Evolutionary conservation across 1,140 invertebrate genomes (phyloP), one percentile per base, ranked within the genome.

Genomic region (Ruditapes philippinarum): DNA sequence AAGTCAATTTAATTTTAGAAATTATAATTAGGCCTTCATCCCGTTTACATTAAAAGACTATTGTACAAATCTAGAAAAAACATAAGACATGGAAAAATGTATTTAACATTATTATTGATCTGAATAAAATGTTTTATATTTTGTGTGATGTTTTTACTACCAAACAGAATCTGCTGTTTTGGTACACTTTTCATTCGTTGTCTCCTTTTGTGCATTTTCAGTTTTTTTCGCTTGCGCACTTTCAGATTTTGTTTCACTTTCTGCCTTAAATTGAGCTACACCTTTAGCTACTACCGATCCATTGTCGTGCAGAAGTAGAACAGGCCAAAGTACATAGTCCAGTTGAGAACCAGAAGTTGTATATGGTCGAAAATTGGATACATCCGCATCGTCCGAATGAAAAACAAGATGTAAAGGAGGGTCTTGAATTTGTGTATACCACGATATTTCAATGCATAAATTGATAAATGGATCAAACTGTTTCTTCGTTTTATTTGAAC

Each of bases 251-350:
- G n/a, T 7, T 28, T 11, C 57, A 62, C 57, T 62, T n/a, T 81
- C 36, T 36, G 45, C 33, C 45, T n/a, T 82, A 40, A 85, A 85
- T 19, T 85, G 82, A 22, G 82, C 82, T 28, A 85, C 70, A 1
- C 82, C 82, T 28, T 85, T 85, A 2, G 49, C 9, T 12, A 85
- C 42, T 7, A 85, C 7, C 3, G 82, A 19, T 25, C 82, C 82
- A n/a, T 38, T 25, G 33, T 74, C 42, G 28, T 85, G 82, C 40
- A 85, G 28, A 2, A 85, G 33, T 49, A 85, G 25, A 33, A 68
- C 82, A 22, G 82, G 62, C 82, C 82, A 85, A 0, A 85, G 12
- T n/a, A 85, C 33, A 22, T 85, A 73, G 17, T 85, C 82, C n/a
- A 85, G 25, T 17, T 51, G 19, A n/a, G n/a, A 19, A 28, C 82